Evolutionary conservation across 2,888 invertebrate species (phyloP), one percentile per base, ranked within the genome.

Genomic region (Orgyia antiqua): DNA sequence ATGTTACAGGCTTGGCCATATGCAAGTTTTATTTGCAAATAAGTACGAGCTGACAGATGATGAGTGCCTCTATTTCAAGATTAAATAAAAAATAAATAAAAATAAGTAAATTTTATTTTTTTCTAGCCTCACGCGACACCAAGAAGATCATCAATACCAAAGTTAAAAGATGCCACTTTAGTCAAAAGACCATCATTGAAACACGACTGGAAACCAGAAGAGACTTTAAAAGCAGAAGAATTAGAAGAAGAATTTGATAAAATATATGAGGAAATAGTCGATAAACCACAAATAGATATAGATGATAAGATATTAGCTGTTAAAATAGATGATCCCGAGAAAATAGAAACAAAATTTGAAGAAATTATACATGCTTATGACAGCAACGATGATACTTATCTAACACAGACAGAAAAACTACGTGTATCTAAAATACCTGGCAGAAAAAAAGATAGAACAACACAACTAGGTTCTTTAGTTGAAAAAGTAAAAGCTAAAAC

Each of bases 341-440:
- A 65, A 39, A 34, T 83, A 0, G 83, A 83, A 20, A 68, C 57
- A 1, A 71, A 58, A 27, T 84, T 84, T 32, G 80, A 83, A 45
- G 78, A 83, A 53, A 72, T 84, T 8, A 73, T 82, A 13, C 77
- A 83, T 24, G 68, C 69, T 3, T 84, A 84, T 25, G 79, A 79
- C 10, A 74, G 74, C 20, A 55, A 65, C 10, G 58, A 58, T 2
- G 48, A 68, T 23, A 58, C 62, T 26, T 29, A 31, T 23, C 10
- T 32, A 15, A 45, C 59, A 1, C 58, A 50, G 10, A 38, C 51
- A 7, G 70, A 68, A 4, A 64, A 54, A 29, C 27, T 59, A 0
- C 71, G 41, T 37, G 45, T 56, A 25, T 70, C 73, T 2, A 80
- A 59, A 59, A 77, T 80, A 51, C 82, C 82, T 17, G 40, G 70